Evolutionary conservation across 1,140 invertebrate species (phyloP).

Genomic region (Capitella teleta): DNA sequence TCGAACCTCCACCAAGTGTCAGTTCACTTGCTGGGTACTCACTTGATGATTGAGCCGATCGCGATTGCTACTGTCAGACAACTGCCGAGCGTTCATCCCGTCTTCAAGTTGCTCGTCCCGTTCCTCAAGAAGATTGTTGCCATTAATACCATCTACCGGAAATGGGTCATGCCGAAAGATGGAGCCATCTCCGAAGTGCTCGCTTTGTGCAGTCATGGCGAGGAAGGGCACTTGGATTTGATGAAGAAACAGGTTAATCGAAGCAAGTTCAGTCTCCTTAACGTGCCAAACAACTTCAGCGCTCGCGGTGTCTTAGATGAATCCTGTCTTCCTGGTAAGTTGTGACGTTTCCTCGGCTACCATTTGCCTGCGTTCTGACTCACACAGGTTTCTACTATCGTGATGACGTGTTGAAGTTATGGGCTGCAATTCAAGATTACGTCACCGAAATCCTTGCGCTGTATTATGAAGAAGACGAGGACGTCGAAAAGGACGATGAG

Average conservation of each 20-base stretch:
- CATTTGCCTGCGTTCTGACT: not conserved
- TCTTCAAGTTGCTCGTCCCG: constrained; percentile 2
- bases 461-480: constrained; percentile 4
- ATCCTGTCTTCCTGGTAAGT: not conserved
- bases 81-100: constrained; percentile 4
- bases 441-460: constrained; percentile 3
- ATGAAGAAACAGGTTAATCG: not conserved
- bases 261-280: not conserved
- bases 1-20: not conserved
- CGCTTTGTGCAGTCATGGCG: not conserved
- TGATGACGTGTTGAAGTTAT: not conserved
- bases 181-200: constrained; percentile 1
- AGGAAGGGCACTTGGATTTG: not conserved
- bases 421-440: constrained; percentile 3
- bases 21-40: not conserved
- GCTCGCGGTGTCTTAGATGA: not conserved
- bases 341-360: not conserved
- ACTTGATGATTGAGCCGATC: constrained; percentile 4
- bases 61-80: constrained; percentile 4
- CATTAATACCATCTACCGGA: constrained; percentile 6
- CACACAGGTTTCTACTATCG: not conserved
- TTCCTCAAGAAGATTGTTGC: constrained; percentile 1
- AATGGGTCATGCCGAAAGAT: not conserved
- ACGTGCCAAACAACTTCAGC: not conserved
- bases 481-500: not conserved